These are phyloP conservation scores for Staurois parvus DNA, from an alignment of 2,797 vertebrate species.

Conservation along the genomic window DNA sequence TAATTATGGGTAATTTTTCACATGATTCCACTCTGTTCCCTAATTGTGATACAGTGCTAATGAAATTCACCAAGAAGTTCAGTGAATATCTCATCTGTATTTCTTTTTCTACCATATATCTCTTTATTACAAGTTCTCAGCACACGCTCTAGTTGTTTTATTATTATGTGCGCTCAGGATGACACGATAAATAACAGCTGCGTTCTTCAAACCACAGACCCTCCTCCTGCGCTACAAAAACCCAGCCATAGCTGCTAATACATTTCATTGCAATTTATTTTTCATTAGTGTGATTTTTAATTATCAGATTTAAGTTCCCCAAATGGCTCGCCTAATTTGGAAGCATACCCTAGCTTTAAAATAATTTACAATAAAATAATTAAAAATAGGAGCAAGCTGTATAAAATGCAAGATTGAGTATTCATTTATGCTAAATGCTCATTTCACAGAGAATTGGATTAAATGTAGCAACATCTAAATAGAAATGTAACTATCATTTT, in stretches of 20 bases:
- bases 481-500: slow-evolving; percentile 14
- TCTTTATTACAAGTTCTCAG: slow-evolving; percentile 29
- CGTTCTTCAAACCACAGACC: slow-evolving; percentile 5
- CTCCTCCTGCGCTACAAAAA: slow-evolving; percentile 17
- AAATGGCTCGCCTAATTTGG: slow-evolving; percentile 35
- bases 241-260: slow-evolving; percentile 27
- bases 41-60: slow-evolving; percentile 33
- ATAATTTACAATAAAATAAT: slow-evolving; percentile 45
- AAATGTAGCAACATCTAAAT: slow-evolving; percentile 10
- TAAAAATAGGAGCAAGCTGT: not conserved
- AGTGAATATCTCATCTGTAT: not conserved
- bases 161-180: slow-evolving; percentile 1
- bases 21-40: slow-evolving; percentile 27
- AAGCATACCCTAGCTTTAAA: slow-evolving; percentile 50
- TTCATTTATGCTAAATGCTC: slow-evolving; percentile 34
- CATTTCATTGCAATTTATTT: slow-evolving; percentile 32
- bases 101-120: slow-evolving; percentile 16
- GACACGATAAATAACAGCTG: slow-evolving; percentile 17
- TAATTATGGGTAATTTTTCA: slow-evolving; percentile 31
- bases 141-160: slow-evolving; percentile 10
- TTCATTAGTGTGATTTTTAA: slow-evolving; percentile 48
- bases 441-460: slow-evolving; percentile 11
- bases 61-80: slow-evolving; percentile 12
- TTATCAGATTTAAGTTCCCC: slow-evolving; percentile 9
- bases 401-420: slow-evolving; percentile 25